These are phyloP conservation scores for Poecilia velifera DNA, from an alignment of 2,797 vertebrate species.

Conservation along the genomic window DNA sequence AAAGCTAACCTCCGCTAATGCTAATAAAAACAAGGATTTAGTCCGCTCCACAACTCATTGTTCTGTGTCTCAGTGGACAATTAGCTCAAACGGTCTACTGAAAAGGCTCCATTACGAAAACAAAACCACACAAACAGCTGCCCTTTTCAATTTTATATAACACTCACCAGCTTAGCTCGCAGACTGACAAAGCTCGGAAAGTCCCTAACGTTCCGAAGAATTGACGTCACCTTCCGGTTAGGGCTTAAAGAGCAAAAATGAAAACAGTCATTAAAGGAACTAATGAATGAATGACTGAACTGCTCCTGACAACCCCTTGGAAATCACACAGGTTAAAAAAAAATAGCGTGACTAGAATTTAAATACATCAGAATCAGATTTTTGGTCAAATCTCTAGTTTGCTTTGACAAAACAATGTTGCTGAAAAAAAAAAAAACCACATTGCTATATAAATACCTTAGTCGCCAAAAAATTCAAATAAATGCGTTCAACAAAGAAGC, in stretches of 20 bases:
- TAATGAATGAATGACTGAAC: not conserved
- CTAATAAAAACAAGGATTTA: not conserved
- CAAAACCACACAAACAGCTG: not conserved
- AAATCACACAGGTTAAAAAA: not conserved
- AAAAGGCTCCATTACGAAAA: not conserved
- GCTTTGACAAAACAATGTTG: not conserved
- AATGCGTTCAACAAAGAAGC: not conserved
- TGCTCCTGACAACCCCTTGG: not conserved
- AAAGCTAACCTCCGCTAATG: constrained; percentile 22
- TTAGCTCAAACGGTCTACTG: not conserved
- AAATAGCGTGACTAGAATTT: not conserved
- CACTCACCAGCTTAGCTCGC: not conserved
- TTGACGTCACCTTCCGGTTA: not conserved
- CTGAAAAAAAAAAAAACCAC: not conserved
- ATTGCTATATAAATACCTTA: not conserved
- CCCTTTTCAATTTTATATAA: not conserved
- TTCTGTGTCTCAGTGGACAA: not conserved
- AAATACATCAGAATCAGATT: not conserved
- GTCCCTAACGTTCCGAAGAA: not conserved
- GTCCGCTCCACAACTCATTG: too few species aligned
- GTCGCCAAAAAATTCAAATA: not conserved
- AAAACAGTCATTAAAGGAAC: not conserved
- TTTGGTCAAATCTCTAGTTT: not conserved
- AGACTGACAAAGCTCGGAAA: constrained; percentile 10
- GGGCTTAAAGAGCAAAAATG: not conserved